phyloP scores from a whole-genome alignment of 2,113 vertebrate species.

The Dromiciops gliroides region DNA sequence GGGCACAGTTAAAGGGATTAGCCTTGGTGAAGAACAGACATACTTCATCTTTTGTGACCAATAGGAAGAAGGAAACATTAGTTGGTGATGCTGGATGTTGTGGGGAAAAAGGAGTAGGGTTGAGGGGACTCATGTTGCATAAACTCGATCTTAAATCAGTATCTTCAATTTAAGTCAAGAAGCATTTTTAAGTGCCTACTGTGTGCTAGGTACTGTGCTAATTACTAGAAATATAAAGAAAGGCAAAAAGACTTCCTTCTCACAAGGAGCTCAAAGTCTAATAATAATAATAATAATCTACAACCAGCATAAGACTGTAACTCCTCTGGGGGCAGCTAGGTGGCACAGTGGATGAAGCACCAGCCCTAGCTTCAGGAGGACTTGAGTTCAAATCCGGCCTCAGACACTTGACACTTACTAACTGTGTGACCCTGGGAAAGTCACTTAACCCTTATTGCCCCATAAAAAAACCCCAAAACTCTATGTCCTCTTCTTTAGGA shows the following conservation, averaged over 20 bases:
- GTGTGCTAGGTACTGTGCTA: neutral
- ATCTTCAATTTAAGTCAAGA: neutral
- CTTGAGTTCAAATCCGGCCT: too few species aligned
- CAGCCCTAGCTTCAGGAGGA: too few species aligned
- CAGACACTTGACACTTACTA: too few species aligned
- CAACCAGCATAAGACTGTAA: neutral
- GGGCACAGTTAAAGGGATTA: neutral
- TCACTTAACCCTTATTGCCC: too few species aligned
- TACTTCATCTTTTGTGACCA: neutral
- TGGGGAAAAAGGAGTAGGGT: neutral
- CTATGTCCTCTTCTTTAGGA: neutral
- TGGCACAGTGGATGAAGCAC: too few species aligned
- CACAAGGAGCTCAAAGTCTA: neutral
- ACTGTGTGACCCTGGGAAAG: too few species aligned
- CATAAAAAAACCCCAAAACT: too few species aligned
- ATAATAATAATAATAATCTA: neutral
- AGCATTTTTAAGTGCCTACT: neutral
- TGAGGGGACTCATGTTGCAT: neutral
- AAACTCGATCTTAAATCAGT: neutral
- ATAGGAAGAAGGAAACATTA: neutral
- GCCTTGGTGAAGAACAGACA: neutral
- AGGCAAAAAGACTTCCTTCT: neutral
- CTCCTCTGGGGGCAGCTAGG: too few species aligned
- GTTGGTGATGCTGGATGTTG: neutral
- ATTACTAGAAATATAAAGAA: neutral